Conservation (phyloP, 2,797 vertebrate species). For the Neosilurus mollespiculum region DNA sequence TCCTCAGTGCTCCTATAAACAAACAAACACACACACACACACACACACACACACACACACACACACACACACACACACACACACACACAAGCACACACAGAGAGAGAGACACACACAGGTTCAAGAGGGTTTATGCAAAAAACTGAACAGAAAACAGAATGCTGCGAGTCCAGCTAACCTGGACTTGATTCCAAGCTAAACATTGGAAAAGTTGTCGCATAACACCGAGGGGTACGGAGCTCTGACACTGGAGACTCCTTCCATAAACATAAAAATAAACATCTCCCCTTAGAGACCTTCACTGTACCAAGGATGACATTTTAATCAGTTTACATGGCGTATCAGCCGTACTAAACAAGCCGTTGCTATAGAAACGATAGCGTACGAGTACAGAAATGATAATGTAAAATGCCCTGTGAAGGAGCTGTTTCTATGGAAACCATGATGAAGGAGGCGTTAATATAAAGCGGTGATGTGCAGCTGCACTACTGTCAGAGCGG, state of each 20-base stretch:
- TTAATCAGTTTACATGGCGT: background rate
- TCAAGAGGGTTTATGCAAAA: slow-evolving; percentile 65
- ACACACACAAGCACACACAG: slow-evolving; percentile 31
- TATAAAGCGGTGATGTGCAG: background rate
- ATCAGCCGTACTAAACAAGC: no score
- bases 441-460: background rate
- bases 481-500: background rate
- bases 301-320: background rate
- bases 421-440: background rate
- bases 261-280: background rate
- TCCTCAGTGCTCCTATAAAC: slow-evolving; percentile 40
- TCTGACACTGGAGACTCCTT: slow-evolving; percentile 8
- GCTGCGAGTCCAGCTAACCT: slow-evolving; percentile 17
- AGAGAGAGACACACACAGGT: no score
- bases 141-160: slow-evolving; percentile 46
- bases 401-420: no score
- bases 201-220: background rate
- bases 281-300: background rate
- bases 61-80: slow-evolving; percentile 21
- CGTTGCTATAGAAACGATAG: no score
- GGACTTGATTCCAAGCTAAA: background rate
- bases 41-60: slow-evolving; percentile 25
- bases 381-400: no score
- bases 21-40: slow-evolving; percentile 36
- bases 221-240: background rate